These are phyloP conservation scores for Pristionchus entomophagus DNA, from an alignment of 2,888 invertebrate species.

Conservation along the genomic window DNA sequence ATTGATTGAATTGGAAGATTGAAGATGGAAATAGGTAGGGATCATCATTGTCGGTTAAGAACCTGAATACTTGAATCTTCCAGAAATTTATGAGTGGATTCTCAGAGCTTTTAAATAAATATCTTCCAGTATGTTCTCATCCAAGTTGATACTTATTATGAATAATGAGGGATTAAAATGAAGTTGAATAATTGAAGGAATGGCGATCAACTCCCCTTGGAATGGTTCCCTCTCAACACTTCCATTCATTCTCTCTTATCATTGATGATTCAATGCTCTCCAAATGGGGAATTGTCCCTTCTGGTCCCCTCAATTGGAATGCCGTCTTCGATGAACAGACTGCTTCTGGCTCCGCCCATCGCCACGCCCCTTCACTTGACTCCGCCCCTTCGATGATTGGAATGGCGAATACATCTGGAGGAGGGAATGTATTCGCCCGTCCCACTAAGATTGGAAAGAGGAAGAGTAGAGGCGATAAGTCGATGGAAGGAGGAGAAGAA, in stretches of 20 bases:
- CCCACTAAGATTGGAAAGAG: background rate
- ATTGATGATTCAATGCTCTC: constrained; percentile 6
- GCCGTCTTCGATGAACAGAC: constrained; percentile 11
- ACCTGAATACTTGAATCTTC: too few species aligned
- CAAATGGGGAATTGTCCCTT: constrained; percentile 11
- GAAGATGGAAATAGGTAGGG: background rate
- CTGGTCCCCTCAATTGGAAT: constrained; percentile 29
- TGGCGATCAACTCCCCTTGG: constrained; percentile 43
- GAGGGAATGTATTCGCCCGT: background rate
- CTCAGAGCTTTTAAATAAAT: too few species aligned
- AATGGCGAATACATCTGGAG: background rate
- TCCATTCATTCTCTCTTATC: constrained; percentile 37
- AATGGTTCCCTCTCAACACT: constrained; percentile 23
- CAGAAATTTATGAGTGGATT: too few species aligned
- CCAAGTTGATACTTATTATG: too few species aligned
- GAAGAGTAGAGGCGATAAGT: background rate
- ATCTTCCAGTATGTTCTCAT: too few species aligned
- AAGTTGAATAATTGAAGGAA: constrained; percentile 30
- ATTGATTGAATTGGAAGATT: background rate
- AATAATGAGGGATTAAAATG: too few species aligned
- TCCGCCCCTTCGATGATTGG: background rate
- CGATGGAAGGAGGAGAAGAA: background rate
- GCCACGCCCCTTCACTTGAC: background rate
- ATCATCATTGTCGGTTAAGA: too few species aligned
- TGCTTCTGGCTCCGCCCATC: background rate